These are phyloP conservation scores for Uria aalge DNA, from an alignment of 2,113 vertebrate species.

Conservation along the genomic window DNA sequence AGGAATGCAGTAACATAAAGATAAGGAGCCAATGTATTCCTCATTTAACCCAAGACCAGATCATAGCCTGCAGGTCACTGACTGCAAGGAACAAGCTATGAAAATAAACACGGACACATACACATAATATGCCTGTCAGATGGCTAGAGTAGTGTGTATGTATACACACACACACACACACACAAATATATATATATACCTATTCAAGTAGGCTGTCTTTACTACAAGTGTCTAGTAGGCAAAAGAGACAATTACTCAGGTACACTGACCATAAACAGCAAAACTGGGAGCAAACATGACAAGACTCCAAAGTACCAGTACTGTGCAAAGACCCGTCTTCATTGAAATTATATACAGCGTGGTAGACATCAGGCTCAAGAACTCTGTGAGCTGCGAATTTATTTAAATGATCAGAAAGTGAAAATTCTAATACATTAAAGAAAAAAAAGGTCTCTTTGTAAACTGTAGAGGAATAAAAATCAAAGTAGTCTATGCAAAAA, in stretches of 20 bases:
- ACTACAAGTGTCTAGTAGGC: not conserved
- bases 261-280: not conserved
- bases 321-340: rapidly evolving
- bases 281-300: not conserved
- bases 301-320: not conserved
- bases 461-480: not conserved
- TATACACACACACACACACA: not conserved
- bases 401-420: not conserved
- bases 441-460: not conserved
- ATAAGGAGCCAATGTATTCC: not conserved
- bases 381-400: not conserved
- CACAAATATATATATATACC: rapidly evolving
- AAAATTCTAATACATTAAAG: not conserved
- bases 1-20: not conserved
- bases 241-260: not conserved
- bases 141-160: not conserved
- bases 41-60: not conserved
- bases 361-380: not conserved
- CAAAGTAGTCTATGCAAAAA: not conserved
- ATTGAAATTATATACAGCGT: not conserved
- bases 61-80: not conserved
- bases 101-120: not conserved
- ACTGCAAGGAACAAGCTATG: not conserved
- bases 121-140: not conserved
- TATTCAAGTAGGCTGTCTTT: not conserved